Conservation (phyloP, 2,113 vertebrate species). For the Oryzias melastigma region DNA sequence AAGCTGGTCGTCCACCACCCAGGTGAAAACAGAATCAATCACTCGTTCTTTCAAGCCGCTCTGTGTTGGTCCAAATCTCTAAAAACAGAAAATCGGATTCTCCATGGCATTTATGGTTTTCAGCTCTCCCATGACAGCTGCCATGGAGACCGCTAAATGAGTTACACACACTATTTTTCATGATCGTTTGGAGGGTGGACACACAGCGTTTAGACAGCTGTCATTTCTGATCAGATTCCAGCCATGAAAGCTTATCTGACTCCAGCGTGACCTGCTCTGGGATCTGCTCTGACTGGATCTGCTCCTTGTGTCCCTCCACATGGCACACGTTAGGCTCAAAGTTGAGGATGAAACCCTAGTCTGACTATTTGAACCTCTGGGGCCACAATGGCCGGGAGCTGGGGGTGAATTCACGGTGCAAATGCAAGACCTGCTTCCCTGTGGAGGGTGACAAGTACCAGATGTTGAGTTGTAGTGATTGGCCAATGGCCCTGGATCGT, state of each 20-base stretch:
- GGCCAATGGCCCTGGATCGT: conserved; percentile 27
- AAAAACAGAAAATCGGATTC: background rate
- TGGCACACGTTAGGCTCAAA: conserved; percentile 26
- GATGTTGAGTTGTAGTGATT: conserved; percentile 26
- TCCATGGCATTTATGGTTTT: background rate
- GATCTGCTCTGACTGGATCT: conserved; percentile 5
- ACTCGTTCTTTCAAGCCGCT: too few relatives aligned
- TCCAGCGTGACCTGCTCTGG: background rate
- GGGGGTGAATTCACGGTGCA: conserved; percentile 24
- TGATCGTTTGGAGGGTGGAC: background rate
- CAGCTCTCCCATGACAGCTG: background rate
- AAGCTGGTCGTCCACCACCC: too few relatives aligned
- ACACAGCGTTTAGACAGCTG: background rate
- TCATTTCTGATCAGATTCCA: conserved; percentile 3
- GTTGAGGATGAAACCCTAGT: conserved; percentile 22
- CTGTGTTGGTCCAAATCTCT: background rate
- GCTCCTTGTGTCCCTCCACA: conserved; percentile 24
- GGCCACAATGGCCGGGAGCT: conserved; percentile 10
- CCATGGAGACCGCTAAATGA: background rate
- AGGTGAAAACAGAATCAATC: too few relatives aligned
- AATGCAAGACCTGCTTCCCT: conserved; percentile 31
- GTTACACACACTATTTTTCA: background rate
- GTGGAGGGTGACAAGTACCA: conserved; percentile 41
- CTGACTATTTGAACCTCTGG: conserved; percentile 20
- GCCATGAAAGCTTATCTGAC: conserved; percentile 11